phyloP scores from a whole-genome alignment of 2,888 invertebrate species.

The Drosophila paracracens region DNA sequence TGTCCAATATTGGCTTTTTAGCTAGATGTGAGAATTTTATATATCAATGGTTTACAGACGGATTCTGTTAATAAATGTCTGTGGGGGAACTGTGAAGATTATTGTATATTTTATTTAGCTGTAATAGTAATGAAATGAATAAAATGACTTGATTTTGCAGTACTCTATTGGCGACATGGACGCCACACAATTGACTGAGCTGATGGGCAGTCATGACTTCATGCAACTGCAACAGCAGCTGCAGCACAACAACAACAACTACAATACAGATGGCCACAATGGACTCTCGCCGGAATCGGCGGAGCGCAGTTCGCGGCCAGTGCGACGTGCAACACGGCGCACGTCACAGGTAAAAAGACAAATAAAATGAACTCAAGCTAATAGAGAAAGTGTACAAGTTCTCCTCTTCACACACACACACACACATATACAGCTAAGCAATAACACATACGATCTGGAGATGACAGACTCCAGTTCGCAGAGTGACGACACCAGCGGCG shows the following conservation, averaged over 20 bases:
- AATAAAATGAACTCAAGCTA: neutral
- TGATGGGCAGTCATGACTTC: slow-evolving; percentile 78
- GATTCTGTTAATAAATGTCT: neutral
- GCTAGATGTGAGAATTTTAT: neutral
- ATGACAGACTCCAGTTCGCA: slow-evolving; percentile 85
- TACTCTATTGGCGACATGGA: slow-evolving; percentile 63
- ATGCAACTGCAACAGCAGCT: slow-evolving; percentile 77
- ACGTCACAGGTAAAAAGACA: slow-evolving; percentile 80
- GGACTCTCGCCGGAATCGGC: slow-evolving; percentile 75
- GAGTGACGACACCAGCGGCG: slow-evolving; percentile 85
- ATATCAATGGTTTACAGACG: neutral
- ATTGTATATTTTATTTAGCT: neutral
- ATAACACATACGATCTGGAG: slow-evolving; percentile 84
- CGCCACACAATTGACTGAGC: slow-evolving; percentile 76
- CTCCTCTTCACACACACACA: neutral
- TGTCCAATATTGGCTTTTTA: neutral
- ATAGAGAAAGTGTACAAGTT: neutral
- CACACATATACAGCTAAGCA: slow-evolving; percentile 74
- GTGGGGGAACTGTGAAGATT: no score
- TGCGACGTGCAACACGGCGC: slow-evolving; percentile 81
- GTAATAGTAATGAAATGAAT: neutral
- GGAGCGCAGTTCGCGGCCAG: slow-evolving; percentile 81
- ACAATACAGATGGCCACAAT: slow-evolving; percentile 71
- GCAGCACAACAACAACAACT: slow-evolving; percentile 75
- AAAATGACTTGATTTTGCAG: slow-evolving; percentile 15